Base-by-base conservation (phyloP, 2,113 vertebrate species). In the Labeo rohita region DNA sequence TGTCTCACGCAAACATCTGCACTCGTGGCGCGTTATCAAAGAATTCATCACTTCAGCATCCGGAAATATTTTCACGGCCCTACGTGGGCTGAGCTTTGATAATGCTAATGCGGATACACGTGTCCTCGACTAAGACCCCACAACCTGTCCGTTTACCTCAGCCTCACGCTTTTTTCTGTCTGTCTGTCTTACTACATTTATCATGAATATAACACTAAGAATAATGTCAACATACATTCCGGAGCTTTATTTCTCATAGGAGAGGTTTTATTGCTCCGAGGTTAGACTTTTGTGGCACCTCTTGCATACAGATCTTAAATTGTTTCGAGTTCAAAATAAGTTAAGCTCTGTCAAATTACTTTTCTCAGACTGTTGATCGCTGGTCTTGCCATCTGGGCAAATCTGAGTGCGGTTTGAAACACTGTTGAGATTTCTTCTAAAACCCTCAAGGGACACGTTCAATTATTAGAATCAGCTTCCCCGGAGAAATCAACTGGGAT, bases 21-120 rank as follows among this genome's bases (percentile, higher is more conserved):
- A 75, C 56, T 59, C 50, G 23, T 49, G 3, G 13, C 3, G 36
- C 39, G 50, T 84, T 23, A 80, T 84, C 52, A 84, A 87, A 68
- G 28, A 47, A 15, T 36, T 4, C 9, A 87, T 83, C 39, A 28
- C 54, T 52, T 83, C 21, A 45, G 59, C 66, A 43, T 47, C 76
- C 45, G 1, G 34, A 82, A 74, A 78, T 54, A 56, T 61, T 85
- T 78, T 47, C 36, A 66, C 2, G 68, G 45, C 61, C 52, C 43
- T 28, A 21, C 13, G 8, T 56, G 43, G 43, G 56, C 36, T 50
- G 45, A 28, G 61, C 43, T 82, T 82, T 82, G 80, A 82, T 54
- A 68, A 66, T 36, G 23, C 9, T 52, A 82, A 68, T 36, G 28
- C 43, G 36, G 43, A 52, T 68, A 34, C 43, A 65, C 8, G 5